phyloP scores from a whole-genome alignment of 2,113 vertebrate species.

The Phalacrocorax pelagicus region DNA sequence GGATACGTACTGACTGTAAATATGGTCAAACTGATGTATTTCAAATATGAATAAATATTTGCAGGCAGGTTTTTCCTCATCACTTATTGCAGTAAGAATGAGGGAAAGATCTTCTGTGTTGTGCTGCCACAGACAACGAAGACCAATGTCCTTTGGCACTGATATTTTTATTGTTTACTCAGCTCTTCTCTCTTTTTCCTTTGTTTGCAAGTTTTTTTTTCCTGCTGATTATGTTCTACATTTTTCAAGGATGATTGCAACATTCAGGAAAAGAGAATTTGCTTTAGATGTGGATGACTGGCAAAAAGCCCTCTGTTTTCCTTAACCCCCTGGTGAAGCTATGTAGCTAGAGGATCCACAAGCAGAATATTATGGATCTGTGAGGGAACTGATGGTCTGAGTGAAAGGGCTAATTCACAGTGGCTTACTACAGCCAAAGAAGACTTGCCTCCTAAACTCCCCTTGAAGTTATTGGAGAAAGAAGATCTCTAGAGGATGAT shows the following conservation, averaged over 20 bases:
- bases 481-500: background rate
- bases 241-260: background rate
- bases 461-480: background rate
- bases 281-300: background rate
- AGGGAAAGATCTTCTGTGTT: background rate
- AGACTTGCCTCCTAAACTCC: background rate
- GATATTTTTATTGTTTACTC: slow-evolving; percentile 3
- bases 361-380: background rate
- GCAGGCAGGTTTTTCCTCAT: background rate
- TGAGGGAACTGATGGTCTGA: background rate
- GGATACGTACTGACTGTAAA: background rate
- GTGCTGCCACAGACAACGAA: background rate
- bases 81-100: background rate
- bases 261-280: background rate
- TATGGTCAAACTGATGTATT: background rate
- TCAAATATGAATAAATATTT: slow-evolving; percentile 15
- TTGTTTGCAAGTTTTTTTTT: background rate
- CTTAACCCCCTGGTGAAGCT: background rate
- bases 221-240: background rate
- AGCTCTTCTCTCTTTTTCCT: background rate
- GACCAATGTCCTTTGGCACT: background rate
- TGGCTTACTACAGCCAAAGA: background rate
- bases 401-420: background rate
- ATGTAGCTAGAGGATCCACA: background rate
- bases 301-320: background rate